Evolutionary conservation across 1,140 invertebrate species (phyloP), one percentile per base, ranked within the genome.

Genomic region (Drosophila sproati): DNA sequence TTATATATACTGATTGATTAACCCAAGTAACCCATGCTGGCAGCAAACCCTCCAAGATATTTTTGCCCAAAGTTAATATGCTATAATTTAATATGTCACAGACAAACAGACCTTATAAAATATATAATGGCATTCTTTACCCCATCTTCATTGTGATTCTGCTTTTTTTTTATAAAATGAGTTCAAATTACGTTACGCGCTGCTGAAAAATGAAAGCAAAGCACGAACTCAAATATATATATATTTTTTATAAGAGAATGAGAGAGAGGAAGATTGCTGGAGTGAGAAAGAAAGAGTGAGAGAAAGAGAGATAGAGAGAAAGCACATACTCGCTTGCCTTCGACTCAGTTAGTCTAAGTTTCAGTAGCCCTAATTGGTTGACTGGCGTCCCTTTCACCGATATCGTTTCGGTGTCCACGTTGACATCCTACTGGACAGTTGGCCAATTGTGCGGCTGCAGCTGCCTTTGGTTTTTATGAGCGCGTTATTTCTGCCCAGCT

Each of bases 11-110:
- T 64, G 61, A 72, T 72, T 64, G 71, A 72, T 78, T 67, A 68
- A 48, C 57, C 43, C 31, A 34, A 5, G 48, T 29, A 29, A 43
- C 3, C 5, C 3, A 28, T 39, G 61, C 43, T 60, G 20, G 20
- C 7, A 45, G 50, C 41, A 51, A 43, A 35, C 29, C n/a, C 35
- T 12, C 1, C 7, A 31, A 28, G 8, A 59, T 20, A 20, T 32
- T 67, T 50, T 37, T 73, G 48, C 51, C 63, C 50, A 52, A 68
- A 77, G 76, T 69, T 83, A 83, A 83, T 82, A 82, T 56, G 39
- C 43, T 39, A 63, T 61, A 82, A 74, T 48, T n/a, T 63, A 5
- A 79, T 20, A 20, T 67, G 61, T 47, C 48, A 54, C 35, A 70
- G 5, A 28, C 20, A 32, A 32, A 39, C 34, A 31, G 31, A 12